Evolutionary conservation across 1,140 invertebrate species (phyloP), one percentile per base, ranked within the genome.

Genomic region (Druon quercuslanigerum): DNA sequence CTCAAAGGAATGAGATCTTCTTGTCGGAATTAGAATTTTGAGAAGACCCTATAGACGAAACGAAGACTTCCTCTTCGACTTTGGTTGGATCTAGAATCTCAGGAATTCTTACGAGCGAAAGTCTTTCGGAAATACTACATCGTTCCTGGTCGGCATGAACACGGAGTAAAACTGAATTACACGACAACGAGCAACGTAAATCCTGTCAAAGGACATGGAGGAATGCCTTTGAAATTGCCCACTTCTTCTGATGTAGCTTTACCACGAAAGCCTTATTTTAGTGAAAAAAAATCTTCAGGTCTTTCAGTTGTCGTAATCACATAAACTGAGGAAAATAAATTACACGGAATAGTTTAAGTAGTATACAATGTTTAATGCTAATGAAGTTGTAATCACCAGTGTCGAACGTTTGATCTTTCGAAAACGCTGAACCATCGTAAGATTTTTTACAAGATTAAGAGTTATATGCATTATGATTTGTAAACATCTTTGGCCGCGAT

Each of bases 21-120:
- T 33, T 8, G 25, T 66, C 13, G 40, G 60, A 16, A 60, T 77
- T 57, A 46, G 46, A 78, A 52, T 12, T 46, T 40, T 14, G 8
- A 11, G 19, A 33, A 79, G 75, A 71, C 78, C 71, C 50, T 46
- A 9, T 46, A 46, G 25, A 66, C 33, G n/a, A 33, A 40, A 16
- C 6, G 33, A 66, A 66, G 57, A 33, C 57, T 7, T 25, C 20
- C 20, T 13, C 20, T 25, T 25, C 12, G 8, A 60, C 17, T 25
- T 71, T 5, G 50, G 25, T 50, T 70, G 51, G 81, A 84, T 84
- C 75, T 57, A 71, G 50, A 79, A 83, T 78, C 83, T 78, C 46
- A 71, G 50, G 76, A 75, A 79, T 83, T 76, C 50, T 78, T 54
- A 54, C 52, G 70, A 50, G 66, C 51, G 66, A 79, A 84, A 83